Percentiles rank a stretch among this genome's conserved stretches.
phyloP scores from a whole-genome alignment of 1,140 invertebrate species.

The Saccostrea echinata region DNA sequence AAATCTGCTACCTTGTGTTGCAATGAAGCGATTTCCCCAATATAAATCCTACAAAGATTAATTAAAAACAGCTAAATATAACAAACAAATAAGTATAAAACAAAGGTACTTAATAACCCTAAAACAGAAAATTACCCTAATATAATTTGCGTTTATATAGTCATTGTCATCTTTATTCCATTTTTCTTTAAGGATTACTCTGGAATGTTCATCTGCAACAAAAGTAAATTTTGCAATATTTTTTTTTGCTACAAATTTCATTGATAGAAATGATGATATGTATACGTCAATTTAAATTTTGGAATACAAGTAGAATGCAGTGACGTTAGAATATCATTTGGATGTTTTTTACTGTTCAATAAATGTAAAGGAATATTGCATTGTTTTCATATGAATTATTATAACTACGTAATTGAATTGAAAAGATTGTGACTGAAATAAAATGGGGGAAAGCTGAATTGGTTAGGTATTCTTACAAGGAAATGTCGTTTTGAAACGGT shows the following conservation, averaged over 20 bases:
- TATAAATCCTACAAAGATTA: neutral
- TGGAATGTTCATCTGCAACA: neutral
- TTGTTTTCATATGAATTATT: too few species aligned
- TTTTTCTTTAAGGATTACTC: neutral
- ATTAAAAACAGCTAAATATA: too few species aligned
- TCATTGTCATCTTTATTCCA: neutral
- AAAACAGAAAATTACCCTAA: neutral
- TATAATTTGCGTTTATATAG: neutral
- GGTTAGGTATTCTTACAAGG: neutral
- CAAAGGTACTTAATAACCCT: neutral
- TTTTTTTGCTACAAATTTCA: neutral
- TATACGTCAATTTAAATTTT: too few species aligned
- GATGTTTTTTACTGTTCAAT: too few species aligned
- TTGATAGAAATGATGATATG: neutral
- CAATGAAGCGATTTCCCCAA: neutral
- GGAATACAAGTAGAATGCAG: too few species aligned
- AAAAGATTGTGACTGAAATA: neutral
- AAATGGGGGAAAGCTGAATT: too few species aligned
- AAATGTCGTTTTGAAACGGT: neutral
- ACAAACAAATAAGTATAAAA: too few species aligned
- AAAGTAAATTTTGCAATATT: neutral
- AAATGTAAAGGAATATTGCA: too few species aligned
- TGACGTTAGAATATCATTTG: too few species aligned
- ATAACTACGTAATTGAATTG: neutral
- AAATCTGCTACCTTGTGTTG: neutral